Percentiles rank a stretch among this genome's conserved stretches.
These are phyloP conservation scores for Oreochromis aureus DNA, from an alignment of 2,113 vertebrate species.

Conservation along the genomic window DNA sequence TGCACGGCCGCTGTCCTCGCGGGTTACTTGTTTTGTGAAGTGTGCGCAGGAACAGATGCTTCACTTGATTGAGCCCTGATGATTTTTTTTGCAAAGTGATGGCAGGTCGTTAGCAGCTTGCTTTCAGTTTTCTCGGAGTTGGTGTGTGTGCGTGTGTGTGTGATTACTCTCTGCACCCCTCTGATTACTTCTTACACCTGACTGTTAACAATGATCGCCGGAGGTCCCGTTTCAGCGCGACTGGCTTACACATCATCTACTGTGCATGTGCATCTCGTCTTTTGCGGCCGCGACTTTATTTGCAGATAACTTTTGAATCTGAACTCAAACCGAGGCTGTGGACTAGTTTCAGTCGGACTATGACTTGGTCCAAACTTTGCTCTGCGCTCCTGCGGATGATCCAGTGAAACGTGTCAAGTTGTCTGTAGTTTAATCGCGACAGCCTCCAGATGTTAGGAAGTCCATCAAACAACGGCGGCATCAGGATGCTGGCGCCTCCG, in stretches of 20 bases:
- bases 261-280: slow-evolving; percentile 10
- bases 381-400: background rate
- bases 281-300: slow-evolving; percentile 30
- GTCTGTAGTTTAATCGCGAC: background rate
- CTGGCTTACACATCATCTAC: background rate
- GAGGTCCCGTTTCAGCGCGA: slow-evolving; percentile 28
- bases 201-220: slow-evolving; percentile 44
- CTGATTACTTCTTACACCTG: background rate
- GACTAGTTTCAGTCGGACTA: slow-evolving; percentile 16
- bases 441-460: slow-evolving; percentile 63
- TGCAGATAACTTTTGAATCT: slow-evolving; percentile 48
- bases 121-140: background rate
- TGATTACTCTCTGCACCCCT: background rate
- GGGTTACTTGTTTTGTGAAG: background rate
- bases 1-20: background rate
- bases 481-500: slow-evolving; percentile 74
- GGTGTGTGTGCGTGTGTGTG: background rate
- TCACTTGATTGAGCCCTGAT: background rate
- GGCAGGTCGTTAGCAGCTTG: background rate
- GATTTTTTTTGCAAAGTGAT: background rate
- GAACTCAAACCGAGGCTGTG: background rate
- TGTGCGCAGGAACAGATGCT: background rate
- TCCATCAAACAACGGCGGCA: slow-evolving; percentile 78
- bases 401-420: background rate
- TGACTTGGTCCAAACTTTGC: slow-evolving; percentile 45